Percentiles rank a stretch among this genome's conserved stretches.
Conservation (phyloP, 1,140 invertebrate genomes). For the Calosoma granatense region DNA sequence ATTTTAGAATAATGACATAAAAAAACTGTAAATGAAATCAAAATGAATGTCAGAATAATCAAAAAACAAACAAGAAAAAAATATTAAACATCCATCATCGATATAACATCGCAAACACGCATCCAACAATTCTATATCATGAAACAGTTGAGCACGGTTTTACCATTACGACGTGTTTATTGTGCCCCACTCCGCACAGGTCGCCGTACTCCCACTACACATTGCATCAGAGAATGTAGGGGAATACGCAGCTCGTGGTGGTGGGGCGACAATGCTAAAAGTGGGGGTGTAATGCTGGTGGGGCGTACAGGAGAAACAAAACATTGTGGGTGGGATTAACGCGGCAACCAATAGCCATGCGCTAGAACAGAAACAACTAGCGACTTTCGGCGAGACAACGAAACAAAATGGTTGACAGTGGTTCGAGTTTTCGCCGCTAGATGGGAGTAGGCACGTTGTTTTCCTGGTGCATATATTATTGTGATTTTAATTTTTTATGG, state of each 20-base stretch:
- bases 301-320: conserved; percentile 15
- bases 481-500: neutral
- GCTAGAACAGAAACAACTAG: conserved; percentile 12
- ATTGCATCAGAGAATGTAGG: neutral
- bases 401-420: conserved; percentile 20
- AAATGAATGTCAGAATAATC: neutral
- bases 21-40: neutral
- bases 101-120: conserved; percentile 1
- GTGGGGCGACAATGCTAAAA: conserved; percentile 14
- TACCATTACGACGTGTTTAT: conserved; percentile 35
- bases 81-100: conserved; percentile 1
- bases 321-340: conserved; percentile 14
- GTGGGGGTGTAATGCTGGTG: too few relatives aligned
- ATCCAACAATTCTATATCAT: conserved; percentile 5
- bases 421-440: neutral
- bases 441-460: conserved; percentile 11
- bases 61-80: neutral
- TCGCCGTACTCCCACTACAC: conserved; percentile 7
- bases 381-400: conserved; percentile 18
- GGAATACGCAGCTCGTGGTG: conserved; percentile 10
- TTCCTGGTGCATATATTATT: neutral
- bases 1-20: neutral
- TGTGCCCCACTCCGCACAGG: conserved; percentile 21
- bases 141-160: conserved; percentile 24
- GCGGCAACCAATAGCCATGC: conserved; percentile 14